phyloP scores from a whole-genome alignment of 2,888 invertebrate genomes.

The Ophion costatus region DNA sequence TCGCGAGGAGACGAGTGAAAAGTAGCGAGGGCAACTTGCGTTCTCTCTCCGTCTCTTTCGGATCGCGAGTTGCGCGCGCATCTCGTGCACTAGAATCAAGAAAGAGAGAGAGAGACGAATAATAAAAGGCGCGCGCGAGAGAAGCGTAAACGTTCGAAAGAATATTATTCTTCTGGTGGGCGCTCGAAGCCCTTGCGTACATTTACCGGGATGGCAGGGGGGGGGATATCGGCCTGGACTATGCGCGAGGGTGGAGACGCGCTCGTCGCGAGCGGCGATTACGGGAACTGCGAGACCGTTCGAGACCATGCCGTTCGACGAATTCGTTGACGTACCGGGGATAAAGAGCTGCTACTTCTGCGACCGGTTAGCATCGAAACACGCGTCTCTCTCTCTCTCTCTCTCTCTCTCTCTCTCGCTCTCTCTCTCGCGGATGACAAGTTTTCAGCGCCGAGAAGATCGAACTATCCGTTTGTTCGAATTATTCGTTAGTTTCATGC shows the following conservation, averaged over 20 bases:
- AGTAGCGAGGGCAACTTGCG: slow-evolving; percentile 51
- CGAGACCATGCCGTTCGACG: background rate
- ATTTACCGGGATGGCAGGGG: slow-evolving; percentile 48
- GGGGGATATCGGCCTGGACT: slow-evolving; percentile 15
- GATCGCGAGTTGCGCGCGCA: slow-evolving; percentile 59
- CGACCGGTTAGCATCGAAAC: too few species aligned
- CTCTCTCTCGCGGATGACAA: too few species aligned
- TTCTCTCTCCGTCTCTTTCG: slow-evolving; percentile 40
- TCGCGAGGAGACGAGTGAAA: slow-evolving; percentile 32
- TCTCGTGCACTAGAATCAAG: slow-evolving; percentile 28
- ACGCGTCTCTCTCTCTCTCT: too few species aligned
- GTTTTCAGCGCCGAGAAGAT: too few species aligned
- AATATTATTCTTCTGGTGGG: slow-evolving; percentile 19
- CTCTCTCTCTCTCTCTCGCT: too few species aligned
- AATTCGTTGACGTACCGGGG: too few species aligned
- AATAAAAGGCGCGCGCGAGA: slow-evolving; percentile 40
- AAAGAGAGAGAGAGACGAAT: slow-evolving; percentile 26
- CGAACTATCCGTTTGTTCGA: too few species aligned
- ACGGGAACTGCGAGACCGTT: slow-evolving; percentile 38
- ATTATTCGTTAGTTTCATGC: too few species aligned
- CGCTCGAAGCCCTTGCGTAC: slow-evolving; percentile 16
- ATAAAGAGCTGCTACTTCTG: too few species aligned
- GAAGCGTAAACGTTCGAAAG: slow-evolving; percentile 33
- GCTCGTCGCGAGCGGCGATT: slow-evolving; percentile 55
- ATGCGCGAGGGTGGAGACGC: slow-evolving; percentile 57